These are phyloP conservation scores for Epicampocera succincta DNA, from an alignment of 2,888 invertebrate species.

Conservation along the genomic window DNA sequence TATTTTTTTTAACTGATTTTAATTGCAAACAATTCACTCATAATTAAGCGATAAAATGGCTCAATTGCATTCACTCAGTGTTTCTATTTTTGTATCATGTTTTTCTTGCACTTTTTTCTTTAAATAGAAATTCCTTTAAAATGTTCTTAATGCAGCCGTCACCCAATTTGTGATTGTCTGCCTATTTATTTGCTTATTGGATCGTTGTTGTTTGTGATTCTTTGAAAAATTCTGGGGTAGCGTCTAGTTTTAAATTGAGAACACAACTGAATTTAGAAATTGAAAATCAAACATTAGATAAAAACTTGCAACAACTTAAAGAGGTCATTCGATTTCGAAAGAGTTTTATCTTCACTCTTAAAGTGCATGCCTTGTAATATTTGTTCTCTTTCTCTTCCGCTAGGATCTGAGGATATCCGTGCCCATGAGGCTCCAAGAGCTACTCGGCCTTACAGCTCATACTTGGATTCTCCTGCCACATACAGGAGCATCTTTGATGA, in stretches of 20 bases:
- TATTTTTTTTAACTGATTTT: no score
- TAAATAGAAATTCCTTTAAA: slow-evolving; percentile 20
- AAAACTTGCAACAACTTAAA: no score
- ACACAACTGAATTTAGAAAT: slow-evolving; percentile 43
- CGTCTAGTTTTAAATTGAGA: slow-evolving; percentile 51
- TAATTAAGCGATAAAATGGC: no score
- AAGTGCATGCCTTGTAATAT: neutral
- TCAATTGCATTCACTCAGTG: no score
- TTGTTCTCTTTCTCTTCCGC: slow-evolving; percentile 21
- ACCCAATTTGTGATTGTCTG: slow-evolving; percentile 43
- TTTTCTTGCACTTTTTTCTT: neutral
- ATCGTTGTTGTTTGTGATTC: neutral
- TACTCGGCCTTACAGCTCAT: slow-evolving; percentile 85
- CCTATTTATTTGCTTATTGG: neutral
- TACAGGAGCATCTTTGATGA: slow-evolving; percentile 95
- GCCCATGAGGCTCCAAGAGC: slow-evolving; percentile 91
- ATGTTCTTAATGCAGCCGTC: slow-evolving; percentile 22
- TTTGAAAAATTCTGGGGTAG: slow-evolving; percentile 29
- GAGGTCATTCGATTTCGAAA: neutral
- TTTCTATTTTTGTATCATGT: neutral
- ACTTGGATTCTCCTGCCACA: slow-evolving; percentile 88
- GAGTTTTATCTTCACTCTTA: neutral
- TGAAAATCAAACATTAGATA: neutral
- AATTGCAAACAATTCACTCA: no score
- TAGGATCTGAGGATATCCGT: slow-evolving; percentile 95